Conservation (phyloP, 2,113 vertebrate genomes). For the Triplophysa dalaica region DNA sequence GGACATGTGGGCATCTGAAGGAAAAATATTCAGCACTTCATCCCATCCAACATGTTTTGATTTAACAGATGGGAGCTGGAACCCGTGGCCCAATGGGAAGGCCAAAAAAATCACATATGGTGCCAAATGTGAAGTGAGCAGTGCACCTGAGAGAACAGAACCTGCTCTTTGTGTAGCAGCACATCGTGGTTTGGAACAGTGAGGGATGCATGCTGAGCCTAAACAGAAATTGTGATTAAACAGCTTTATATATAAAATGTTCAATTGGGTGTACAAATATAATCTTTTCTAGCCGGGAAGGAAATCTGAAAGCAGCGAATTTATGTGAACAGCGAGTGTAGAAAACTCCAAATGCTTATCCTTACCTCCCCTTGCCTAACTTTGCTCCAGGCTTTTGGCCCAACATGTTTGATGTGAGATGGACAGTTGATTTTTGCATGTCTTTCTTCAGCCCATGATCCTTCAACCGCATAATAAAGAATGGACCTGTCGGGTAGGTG, state of each 20-base stretch:
- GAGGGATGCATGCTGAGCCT: constrained; percentile 43
- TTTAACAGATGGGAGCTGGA: constrained; percentile 69
- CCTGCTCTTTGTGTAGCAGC: constrained; percentile 24
- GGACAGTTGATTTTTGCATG: constrained; percentile 85
- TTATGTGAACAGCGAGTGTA: constrained; percentile 42
- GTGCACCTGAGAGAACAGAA: constrained; percentile 25
- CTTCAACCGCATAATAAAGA: constrained; percentile 85
- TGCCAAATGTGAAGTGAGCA: constrained; percentile 63
- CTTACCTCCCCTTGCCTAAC: constrained; percentile 62
- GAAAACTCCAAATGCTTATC: constrained; percentile 32
- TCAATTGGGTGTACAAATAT: constrained; percentile 22
- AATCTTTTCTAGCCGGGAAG: constrained; percentile 12
- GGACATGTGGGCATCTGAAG: constrained; percentile 54
- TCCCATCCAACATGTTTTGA: constrained; percentile 71
- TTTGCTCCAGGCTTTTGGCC: constrained; percentile 73
- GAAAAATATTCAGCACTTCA: constrained; percentile 56
- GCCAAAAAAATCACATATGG: constrained; percentile 67
- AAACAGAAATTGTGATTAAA: constrained; percentile 26
- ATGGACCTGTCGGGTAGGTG: constrained; percentile 94
- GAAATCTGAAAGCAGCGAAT: constrained; percentile 30
- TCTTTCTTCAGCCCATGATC: constrained; percentile 82
- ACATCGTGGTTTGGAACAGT: constrained; percentile 43
- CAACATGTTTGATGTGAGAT: constrained; percentile 93
- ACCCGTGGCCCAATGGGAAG: constrained; percentile 73
- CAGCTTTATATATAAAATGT: constrained; percentile 43